Conservation (phyloP, 2,113 vertebrate species). For the Pantherophis guttatus region DNA sequence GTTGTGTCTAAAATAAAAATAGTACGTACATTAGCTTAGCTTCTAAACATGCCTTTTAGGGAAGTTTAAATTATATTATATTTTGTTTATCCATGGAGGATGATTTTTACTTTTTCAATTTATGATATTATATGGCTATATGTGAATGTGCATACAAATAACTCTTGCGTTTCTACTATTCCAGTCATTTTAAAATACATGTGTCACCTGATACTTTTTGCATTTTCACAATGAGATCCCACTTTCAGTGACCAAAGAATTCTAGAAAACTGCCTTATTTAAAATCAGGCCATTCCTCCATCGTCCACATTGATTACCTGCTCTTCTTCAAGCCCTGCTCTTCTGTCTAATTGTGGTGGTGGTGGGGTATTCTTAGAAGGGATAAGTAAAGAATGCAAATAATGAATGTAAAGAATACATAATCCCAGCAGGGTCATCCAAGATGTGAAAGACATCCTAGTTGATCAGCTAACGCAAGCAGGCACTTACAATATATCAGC, state of each 20-base stretch:
- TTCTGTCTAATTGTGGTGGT: neutral
- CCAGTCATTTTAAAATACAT: slow-evolving; percentile 22
- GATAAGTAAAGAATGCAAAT: neutral
- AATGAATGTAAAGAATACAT: neutral
- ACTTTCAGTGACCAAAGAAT: slow-evolving; percentile 8
- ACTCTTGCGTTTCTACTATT: slow-evolving; percentile 14
- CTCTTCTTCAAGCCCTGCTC: neutral
- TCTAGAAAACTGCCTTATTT: neutral
- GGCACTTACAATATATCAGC: neutral
- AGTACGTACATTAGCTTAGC: slow-evolving; percentile 45
- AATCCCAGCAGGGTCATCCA: neutral
- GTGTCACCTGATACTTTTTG: neutral
- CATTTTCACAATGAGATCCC: slow-evolving; percentile 6
- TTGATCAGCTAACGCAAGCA: neutral
- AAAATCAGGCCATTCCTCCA: neutral
- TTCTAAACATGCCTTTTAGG: slow-evolving; percentile 56
- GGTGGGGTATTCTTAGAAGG: neutral
- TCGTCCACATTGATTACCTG: neutral
- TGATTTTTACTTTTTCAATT: neutral
- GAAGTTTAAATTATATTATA: slow-evolving; percentile 38
- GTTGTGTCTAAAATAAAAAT: slow-evolving; percentile 70
- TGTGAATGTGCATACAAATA: neutral
- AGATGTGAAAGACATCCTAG: neutral
- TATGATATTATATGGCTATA: neutral
- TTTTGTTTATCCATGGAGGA: slow-evolving; percentile 40